Evolutionary conservation across 2,113 vertebrate genomes (phyloP).

Genomic region (Xiphias gladius): DNA sequence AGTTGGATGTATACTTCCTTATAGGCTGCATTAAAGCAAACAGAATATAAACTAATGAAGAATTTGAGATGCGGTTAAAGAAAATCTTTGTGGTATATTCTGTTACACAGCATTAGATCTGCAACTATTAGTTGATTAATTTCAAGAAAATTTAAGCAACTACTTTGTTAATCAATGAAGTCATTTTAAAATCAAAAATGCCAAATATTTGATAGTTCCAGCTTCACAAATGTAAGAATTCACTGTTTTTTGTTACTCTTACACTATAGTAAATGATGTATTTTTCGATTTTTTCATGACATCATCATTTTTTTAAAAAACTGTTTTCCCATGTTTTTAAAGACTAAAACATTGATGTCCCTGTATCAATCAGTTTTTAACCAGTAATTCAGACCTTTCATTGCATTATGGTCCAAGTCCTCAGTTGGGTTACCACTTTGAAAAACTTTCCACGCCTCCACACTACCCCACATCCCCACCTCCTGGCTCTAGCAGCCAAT

Average conservation of each 20-base stretch:
- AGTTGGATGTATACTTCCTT: background rate
- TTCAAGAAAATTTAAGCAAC: background rate
- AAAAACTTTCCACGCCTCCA: slow-evolving; percentile 54
- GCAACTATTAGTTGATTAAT: background rate
- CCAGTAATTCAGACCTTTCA: slow-evolving; percentile 28
- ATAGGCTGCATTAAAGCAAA: background rate
- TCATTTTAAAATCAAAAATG: background rate
- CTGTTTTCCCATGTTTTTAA: background rate
- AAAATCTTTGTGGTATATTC: background rate
- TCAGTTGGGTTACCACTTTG: background rate
- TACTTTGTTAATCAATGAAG: background rate
- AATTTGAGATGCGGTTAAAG: background rate
- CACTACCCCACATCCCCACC: slow-evolving; percentile 4
- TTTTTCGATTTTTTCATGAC: background rate
- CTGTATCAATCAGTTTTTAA: slow-evolving; percentile 1
- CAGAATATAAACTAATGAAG: background rate
- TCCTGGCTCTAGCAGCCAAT: slow-evolving; percentile 61
- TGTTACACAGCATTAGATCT: background rate
- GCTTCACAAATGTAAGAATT: background rate
- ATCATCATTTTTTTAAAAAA: background rate
- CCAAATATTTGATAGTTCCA: background rate
- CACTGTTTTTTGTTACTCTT: background rate
- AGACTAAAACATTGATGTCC: background rate
- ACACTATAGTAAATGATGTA: background rate
- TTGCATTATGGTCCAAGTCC: slow-evolving; percentile 56